Base-by-base conservation (phyloP, 2,888 invertebrate genomes). In the Dryadula phaetusa region DNA sequence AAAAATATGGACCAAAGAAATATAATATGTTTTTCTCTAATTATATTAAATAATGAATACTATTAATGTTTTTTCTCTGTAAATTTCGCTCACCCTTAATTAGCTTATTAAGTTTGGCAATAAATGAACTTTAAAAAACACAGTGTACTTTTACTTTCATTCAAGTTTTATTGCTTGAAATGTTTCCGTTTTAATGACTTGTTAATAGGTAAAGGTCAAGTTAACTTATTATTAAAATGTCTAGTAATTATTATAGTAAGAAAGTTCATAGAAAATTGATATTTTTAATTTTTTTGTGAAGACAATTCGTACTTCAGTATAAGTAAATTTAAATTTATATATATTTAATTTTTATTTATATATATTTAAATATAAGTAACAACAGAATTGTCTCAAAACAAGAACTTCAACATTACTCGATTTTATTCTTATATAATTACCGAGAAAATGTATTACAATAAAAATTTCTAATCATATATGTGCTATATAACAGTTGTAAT, bases 71-170 rank as follows among this genome's bases (percentile, higher is more conserved):
- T 1, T 42, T 42, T n/a, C 0, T 1, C 16, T 16, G 16, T 16
- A 16, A 16, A 42, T 28, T 49, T 37, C 37, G 12, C 60, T 34
- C 14, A 64, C 25, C 49, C 56, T 56, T 65, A 56, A 62, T 65
- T 32, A 60, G 16, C 7, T 42, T 18, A 47, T 37, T 40, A 20
- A 52, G 34, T 69, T 69, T 65, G 32, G 68, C 64, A 68, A 64
- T 65, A 47, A 56, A 56, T 56, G 47, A 62, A 62, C 54, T 47
- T 63, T 44, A 10, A 53, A n/a, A 42, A 56, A 10, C 8, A 37
- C n/a, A 63, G 42, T 58, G 58, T 37, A 49, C 49, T 49, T 62
- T 56, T 67, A 63, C 63, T 67, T 67, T 67, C 63, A 67, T 67
- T 63, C 63, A 67, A 56, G 56, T 63, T 60, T 62, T 60, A 64